phyloP scores from a whole-genome alignment of 1,140 invertebrate genomes.

The Sitophilus oryzae region DNA sequence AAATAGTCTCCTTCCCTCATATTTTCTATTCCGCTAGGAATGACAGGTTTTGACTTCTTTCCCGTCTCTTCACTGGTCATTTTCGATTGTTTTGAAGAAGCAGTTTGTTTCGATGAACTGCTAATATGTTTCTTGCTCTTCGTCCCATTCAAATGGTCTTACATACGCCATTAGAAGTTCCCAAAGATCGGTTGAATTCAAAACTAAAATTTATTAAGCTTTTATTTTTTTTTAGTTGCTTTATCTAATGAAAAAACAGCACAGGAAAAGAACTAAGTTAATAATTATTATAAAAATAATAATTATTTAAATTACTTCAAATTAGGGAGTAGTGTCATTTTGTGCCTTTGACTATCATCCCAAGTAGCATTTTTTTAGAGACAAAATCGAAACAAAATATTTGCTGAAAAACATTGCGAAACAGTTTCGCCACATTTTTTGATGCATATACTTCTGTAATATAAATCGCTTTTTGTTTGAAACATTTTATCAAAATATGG shows the following conservation, averaged over 20 bases:
- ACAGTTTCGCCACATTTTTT: no score
- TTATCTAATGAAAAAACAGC: neutral
- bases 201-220: conserved; percentile 17
- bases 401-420: no score
- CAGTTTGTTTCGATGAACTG: conserved; percentile 3
- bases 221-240: neutral
- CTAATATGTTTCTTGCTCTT: conserved; percentile 8
- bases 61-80: neutral
- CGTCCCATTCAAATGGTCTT: conserved; percentile 7
- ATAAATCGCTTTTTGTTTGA: no score
- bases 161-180: conserved; percentile 30
- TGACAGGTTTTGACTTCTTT: neutral
- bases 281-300: no score
- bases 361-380: no score
- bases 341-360: no score
- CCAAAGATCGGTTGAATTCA: conserved; percentile 31
- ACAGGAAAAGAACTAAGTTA: no score
- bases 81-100: neutral
- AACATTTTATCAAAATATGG: no score
- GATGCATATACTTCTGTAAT: no score
- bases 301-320: no score
- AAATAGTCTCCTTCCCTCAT: conserved; percentile 6
- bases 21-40: conserved; percentile 8
- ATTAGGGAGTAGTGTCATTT: no score
- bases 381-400: no score